Evolutionary conservation across 2,113 vertebrate genomes (phyloP).

Genomic region (Prunella fulvescens): DNA sequence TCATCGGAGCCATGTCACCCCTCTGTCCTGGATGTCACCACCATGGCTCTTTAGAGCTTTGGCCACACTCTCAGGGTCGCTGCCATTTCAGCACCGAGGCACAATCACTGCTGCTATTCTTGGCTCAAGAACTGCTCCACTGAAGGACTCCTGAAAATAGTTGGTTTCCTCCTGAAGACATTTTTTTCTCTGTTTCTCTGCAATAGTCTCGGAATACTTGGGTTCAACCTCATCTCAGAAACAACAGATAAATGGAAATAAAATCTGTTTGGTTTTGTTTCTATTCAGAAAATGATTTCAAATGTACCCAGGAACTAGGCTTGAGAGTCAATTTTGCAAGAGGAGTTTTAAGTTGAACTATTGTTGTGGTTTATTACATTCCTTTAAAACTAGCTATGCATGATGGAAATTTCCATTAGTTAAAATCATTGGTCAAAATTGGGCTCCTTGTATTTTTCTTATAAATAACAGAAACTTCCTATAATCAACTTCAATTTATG

Average conservation of each 20-base stretch:
- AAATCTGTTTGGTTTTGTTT: not conserved
- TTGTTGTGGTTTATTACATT: not conserved
- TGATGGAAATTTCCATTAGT: not conserved
- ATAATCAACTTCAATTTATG: not conserved
- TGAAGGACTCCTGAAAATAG: constrained; percentile 25
- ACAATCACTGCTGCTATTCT: constrained; percentile 24
- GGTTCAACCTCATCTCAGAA: not conserved
- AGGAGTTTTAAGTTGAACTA: not conserved
- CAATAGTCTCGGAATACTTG: not conserved
- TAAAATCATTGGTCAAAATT: not conserved
- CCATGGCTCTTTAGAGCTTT: not conserved
- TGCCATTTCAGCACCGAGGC: not conserved
- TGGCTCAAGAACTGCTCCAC: not conserved
- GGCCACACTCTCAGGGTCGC: not conserved
- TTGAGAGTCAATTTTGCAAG: not conserved
- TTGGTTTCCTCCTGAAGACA: not conserved
- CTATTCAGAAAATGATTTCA: not conserved
- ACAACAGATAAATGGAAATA: not conserved
- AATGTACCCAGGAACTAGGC: not conserved
- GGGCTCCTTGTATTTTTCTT: not conserved
- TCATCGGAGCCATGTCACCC: not conserved
- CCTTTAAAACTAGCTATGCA: not conserved
- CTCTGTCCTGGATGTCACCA: not conserved
- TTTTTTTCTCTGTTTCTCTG: not conserved
- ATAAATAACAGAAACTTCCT: not conserved